Evolutionary conservation across 2,797 vertebrate species (phyloP).

Genomic region (Otus scops): DNA sequence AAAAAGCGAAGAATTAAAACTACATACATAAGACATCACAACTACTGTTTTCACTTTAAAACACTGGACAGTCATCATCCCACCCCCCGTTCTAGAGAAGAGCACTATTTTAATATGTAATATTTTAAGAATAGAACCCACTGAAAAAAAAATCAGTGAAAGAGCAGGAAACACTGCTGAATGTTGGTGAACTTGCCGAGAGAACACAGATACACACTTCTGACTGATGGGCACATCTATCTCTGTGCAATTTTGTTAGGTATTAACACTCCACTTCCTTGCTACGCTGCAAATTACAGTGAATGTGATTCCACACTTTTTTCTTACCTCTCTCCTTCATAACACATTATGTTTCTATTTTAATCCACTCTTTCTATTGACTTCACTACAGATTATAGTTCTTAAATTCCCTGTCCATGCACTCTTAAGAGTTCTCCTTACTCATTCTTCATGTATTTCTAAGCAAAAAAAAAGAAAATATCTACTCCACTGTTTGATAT

Average conservation of each 20-base stretch:
- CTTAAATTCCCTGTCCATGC: neutral
- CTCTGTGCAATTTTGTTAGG: neutral
- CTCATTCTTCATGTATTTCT: neutral
- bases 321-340: neutral
- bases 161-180: neutral
- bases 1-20: neutral
- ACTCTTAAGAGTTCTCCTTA: neutral
- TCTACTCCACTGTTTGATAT: neutral
- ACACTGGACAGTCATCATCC: fast-evolving
- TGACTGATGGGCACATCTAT: neutral
- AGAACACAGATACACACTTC: neutral
- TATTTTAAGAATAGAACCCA: neutral
- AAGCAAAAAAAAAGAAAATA: neutral
- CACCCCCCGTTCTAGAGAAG: neutral
- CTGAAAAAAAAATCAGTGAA: neutral
- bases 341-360: neutral
- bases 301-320: neutral
- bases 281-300: neutral
- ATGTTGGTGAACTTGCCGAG: neutral
- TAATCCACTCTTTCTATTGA: neutral
- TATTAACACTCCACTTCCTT: neutral
- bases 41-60: neutral
- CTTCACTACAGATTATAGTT: neutral
- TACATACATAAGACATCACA: neutral
- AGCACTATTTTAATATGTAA: neutral